Conservation (phyloP, 2,113 vertebrate genomes). For the Ceuthmochares aereus region DNA sequence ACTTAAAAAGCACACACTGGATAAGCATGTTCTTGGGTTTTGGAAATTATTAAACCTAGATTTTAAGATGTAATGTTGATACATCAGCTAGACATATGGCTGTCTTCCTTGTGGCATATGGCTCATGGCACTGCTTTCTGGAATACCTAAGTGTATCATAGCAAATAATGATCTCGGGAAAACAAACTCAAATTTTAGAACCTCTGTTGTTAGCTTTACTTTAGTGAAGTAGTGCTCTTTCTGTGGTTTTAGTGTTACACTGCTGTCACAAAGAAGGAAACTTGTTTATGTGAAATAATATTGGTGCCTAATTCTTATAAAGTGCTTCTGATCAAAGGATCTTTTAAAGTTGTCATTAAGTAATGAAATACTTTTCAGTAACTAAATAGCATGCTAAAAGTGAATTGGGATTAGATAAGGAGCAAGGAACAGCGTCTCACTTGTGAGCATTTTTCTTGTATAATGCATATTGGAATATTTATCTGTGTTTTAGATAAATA, state of each 20-base stretch:
- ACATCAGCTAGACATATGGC: neutral
- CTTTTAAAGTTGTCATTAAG: neutral
- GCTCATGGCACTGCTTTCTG: neutral
- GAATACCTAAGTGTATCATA: neutral
- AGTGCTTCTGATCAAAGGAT: neutral
- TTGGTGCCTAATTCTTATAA: neutral
- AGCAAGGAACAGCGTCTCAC: neutral
- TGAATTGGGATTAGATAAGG: neutral
- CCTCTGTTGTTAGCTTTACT: neutral
- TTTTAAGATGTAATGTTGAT: neutral
- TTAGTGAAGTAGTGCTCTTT: neutral
- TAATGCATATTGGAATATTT: neutral
- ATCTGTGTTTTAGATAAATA: neutral
- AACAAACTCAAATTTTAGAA: neutral
- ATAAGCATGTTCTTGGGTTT: neutral
- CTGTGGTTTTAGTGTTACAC: neutral
- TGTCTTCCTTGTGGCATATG: constrained; percentile 25
- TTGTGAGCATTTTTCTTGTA: neutral
- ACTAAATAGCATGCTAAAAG: neutral
- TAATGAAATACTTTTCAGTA: neutral
- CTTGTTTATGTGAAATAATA: neutral
- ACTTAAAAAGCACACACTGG: neutral
- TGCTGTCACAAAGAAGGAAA: neutral
- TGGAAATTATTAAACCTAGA: neutral
- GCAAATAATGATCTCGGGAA: neutral